These are phyloP conservation scores for Circaetus gallicus DNA, from an alignment of 2,113 vertebrate species.

Conservation along the genomic window DNA sequence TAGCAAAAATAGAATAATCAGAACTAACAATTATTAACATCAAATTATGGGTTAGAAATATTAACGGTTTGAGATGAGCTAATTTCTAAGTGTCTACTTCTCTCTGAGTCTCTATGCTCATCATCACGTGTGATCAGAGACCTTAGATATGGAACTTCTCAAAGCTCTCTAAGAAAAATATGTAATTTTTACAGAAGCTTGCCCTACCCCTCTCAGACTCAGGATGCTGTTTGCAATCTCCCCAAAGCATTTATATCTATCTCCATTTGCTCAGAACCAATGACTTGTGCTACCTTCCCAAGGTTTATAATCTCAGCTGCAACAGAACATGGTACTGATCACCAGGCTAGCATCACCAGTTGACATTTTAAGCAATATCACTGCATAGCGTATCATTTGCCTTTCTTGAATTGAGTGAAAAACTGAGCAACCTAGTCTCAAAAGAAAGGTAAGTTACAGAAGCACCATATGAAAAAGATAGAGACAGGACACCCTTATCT, in stretches of 20 bases:
- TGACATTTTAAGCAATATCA: not conserved
- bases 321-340: not conserved
- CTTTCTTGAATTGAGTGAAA: not conserved
- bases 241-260: not conserved
- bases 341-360: not conserved
- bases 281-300: not conserved
- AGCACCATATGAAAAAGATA: not conserved
- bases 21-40: not conserved
- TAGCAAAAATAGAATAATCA: not conserved
- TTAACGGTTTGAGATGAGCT: not conserved
- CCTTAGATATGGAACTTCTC: not conserved
- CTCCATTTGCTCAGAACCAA: not conserved
- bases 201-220: not conserved
- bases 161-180: not conserved
- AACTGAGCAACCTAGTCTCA: not conserved
- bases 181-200: not conserved
- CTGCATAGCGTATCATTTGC: not conserved
- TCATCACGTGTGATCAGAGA: not conserved
- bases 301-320: not conserved
- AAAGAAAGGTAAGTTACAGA: not conserved
- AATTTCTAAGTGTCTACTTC: not conserved
- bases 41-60: not conserved
- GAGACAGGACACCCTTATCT: not conserved
- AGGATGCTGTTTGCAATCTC: not conserved
- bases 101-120: not conserved